Percentiles rank a stretch among this genome's conserved stretches.
These are phyloP conservation scores for Trichomycterus rosablanca DNA, from an alignment of 2,113 vertebrate genomes.

Conservation along the genomic window DNA sequence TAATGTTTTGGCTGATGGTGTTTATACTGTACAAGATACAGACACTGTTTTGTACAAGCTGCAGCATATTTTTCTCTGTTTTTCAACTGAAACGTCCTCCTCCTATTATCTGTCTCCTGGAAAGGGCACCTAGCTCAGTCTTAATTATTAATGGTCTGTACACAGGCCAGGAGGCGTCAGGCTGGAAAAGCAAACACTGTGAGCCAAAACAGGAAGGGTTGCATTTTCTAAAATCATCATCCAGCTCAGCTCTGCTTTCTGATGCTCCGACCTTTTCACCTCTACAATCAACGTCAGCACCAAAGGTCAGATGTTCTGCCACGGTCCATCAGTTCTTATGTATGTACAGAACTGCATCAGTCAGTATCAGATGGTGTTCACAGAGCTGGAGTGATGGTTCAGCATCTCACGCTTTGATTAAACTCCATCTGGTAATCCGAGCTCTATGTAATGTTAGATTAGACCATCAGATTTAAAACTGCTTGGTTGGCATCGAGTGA, in stretches of 20 bases:
- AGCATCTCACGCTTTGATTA: too few species aligned
- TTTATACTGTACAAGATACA: too few species aligned
- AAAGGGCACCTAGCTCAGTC: constrained; percentile 5
- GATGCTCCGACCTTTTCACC: neutral
- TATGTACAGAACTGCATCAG: neutral
- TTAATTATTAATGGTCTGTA: constrained; percentile 32
- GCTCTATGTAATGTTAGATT: too few species aligned
- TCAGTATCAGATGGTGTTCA: neutral
- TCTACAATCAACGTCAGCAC: neutral
- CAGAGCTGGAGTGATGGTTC: too few species aligned
- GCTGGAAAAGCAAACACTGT: constrained; percentile 30
- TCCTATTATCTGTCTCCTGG: neutral
- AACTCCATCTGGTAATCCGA: too few species aligned
- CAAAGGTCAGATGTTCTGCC: constrained; percentile 2
- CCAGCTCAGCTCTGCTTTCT: neutral
- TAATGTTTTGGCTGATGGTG: too few species aligned
- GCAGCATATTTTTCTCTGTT: too few species aligned
- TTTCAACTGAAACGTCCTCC: too few species aligned
- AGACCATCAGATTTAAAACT: too few species aligned
- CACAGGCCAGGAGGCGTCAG: constrained; percentile 3
- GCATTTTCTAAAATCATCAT: neutral
- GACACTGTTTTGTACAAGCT: too few species aligned
- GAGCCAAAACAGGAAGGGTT: neutral
- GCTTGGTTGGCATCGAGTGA: too few species aligned
- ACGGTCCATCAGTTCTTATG: constrained; percentile 2